Evolutionary conservation across 2,797 vertebrate species (phyloP).

Genomic region (Momotus momota): DNA sequence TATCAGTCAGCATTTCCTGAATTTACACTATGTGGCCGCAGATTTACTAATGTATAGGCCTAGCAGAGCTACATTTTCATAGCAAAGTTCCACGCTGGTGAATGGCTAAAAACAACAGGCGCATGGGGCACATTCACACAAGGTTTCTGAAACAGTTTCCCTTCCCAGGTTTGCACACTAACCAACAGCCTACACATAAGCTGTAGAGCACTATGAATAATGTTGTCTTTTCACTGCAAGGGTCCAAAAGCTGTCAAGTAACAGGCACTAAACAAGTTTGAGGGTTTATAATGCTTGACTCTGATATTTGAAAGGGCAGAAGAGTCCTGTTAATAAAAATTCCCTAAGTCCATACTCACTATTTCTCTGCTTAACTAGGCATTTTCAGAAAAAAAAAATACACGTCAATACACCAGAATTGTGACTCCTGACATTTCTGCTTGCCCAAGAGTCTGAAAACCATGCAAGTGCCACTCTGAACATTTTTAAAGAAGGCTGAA

Average conservation of each 20-base stretch:
- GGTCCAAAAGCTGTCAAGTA: not conserved
- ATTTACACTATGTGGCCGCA: not conserved
- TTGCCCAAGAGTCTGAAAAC: not conserved
- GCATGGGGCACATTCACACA: accelerated
- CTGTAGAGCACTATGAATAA: not conserved
- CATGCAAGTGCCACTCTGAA: not conserved
- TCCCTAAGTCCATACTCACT: not conserved
- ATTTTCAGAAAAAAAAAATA: not conserved
- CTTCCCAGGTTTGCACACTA: not conserved
- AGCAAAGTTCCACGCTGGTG: not conserved
- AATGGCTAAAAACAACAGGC: not conserved
- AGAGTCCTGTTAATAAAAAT: not conserved
- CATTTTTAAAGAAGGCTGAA: not conserved
- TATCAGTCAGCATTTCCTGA: not conserved
- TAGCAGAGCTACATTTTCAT: not conserved
- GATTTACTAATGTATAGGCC: not conserved
- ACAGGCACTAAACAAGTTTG: not conserved
- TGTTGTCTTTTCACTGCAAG: not conserved
- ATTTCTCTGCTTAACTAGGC: not conserved
- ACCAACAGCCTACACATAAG: not conserved
- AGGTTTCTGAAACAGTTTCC: not conserved
- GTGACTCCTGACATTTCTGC: not conserved
- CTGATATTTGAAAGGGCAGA: not conserved
- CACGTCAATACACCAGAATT: not conserved
- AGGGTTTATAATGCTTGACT: not conserved